Conservation (phyloP, 2,888 invertebrate species). For the Agrochola litura region DNA sequence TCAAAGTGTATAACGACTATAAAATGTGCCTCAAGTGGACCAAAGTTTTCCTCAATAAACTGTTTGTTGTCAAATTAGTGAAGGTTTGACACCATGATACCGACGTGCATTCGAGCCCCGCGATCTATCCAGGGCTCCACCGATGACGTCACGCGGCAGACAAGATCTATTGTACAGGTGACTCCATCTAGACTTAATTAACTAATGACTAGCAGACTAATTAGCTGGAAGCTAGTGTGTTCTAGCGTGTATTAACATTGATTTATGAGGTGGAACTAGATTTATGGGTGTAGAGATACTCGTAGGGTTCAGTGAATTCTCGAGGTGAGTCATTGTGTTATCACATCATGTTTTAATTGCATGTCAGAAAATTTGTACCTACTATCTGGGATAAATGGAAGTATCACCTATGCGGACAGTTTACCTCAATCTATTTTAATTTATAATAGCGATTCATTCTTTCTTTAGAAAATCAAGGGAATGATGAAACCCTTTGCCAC, state of each 20-base stretch:
- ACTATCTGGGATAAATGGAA: background rate
- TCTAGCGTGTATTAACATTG: conserved; percentile 34
- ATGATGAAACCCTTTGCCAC: background rate
- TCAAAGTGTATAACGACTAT: conserved; percentile 9
- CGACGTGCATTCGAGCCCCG: conserved; percentile 93
- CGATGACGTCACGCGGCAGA: conserved; percentile 94
- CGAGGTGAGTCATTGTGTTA: conserved; percentile 37
- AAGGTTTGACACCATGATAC: conserved; percentile 89
- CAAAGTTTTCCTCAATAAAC: conserved; percentile 25
- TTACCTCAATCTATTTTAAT: background rate
- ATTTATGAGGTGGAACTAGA: conserved; percentile 43
- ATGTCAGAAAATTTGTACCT: background rate
- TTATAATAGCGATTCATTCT: background rate
- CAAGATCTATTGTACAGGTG: conserved; percentile 93
- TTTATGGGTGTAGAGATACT: conserved; percentile 29
- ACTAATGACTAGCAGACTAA: conserved; percentile 61
- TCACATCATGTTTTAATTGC: background rate
- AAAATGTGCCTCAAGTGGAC: conserved; percentile 51
- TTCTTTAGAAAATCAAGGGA: background rate
- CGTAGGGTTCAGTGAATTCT: conserved; percentile 43
- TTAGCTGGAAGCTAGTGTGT: conserved; percentile 35
- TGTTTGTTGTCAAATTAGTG: conserved; percentile 33
- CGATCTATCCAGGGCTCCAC: conserved; percentile 94
- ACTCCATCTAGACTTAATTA: conserved; percentile 51
- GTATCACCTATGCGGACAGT: background rate